Evolutionary conservation across 2,888 invertebrate species (phyloP), one percentile per base, ranked within the genome.

Genomic region (Litoditis marina): DNA sequence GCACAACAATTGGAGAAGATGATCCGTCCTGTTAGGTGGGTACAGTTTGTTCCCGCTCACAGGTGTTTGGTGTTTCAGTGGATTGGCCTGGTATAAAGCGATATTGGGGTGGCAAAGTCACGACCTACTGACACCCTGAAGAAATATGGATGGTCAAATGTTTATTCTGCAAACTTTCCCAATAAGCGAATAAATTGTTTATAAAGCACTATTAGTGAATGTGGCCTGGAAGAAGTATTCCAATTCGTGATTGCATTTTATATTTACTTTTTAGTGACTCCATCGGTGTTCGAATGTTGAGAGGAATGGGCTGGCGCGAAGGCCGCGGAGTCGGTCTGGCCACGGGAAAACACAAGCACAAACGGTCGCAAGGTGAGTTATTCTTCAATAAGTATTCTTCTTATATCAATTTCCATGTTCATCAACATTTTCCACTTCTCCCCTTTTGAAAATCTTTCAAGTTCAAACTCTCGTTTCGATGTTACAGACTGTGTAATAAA

Each of bases 291-390:
- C 87, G 88, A 66, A 87, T 98, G 79, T 85, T 98, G 39, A 89
- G 89, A 59, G 89, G 89, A 71, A 92, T 96, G 90, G 95, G 95
- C 0, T 94, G 95, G 91, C 89, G 89, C 74, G 89, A 89, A 2
- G 92, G 93, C 0, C 91, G 92, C 84, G 93, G 93, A 1, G 86
- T 90, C 0, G 91, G 92, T 0, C 46, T 75, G 69, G 59, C 74
- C 25, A 66, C 72, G 60, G 52, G 71, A 51, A 66, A 65, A 55
- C 56, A 75, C n/a, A n/a, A n/a, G n/a, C n/a, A 66, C n/a, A n/a
- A 66, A 70, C 62, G 60, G 68, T 55, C 50, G 42, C 25, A 34
- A 60, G 51, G 64, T 57, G 52, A 27, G 59, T 19, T 19, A 13
- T 49, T 63, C 11, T 31, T 4, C 28, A 28, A 46, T 31, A 28